phyloP scores from a whole-genome alignment of 2,113 vertebrate genomes.

The Bungarus multicinctus region DNA sequence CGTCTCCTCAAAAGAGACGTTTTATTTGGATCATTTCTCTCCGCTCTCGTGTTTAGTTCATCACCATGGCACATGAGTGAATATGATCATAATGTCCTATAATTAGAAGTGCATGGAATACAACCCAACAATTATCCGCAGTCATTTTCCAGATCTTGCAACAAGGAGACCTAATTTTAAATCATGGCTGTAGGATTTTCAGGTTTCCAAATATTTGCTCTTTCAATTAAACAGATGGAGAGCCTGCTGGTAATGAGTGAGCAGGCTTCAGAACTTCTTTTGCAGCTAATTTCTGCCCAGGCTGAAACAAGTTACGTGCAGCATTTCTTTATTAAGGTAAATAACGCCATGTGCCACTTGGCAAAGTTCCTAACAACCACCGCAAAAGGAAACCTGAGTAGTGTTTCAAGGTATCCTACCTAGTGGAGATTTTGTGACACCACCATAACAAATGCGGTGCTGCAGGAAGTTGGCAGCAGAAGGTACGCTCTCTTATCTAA shows the following conservation, averaged over 20 bases:
- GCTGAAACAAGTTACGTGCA: constrained; percentile 64
- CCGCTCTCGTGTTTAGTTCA: constrained; percentile 49
- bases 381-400: constrained; percentile 39
- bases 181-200: constrained; percentile 51
- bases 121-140: constrained; percentile 66
- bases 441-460: constrained; percentile 63
- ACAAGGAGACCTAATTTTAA: constrained; percentile 62
- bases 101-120: constrained; percentile 66
- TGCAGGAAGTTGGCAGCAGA: constrained; percentile 61
- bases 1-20: constrained; percentile 50
- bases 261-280: constrained; percentile 67
- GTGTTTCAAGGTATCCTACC: constrained; percentile 65
- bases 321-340: constrained; percentile 67
- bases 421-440: constrained; percentile 64
- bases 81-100: constrained; percentile 61
- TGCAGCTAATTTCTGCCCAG: constrained; percentile 63
- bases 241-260: constrained; percentile 67
- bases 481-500: constrained; percentile 67
- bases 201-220: constrained; percentile 72
- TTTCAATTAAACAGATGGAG: constrained; percentile 76
- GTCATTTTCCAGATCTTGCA: constrained; percentile 67
- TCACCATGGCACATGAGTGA: constrained; percentile 53
- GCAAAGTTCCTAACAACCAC: constrained; percentile 48
- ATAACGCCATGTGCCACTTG: constrained; percentile 57
- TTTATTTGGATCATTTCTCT: constrained; percentile 64